Evolutionary conservation across 2,113 vertebrate genomes (phyloP).

Genomic region (Upupa epops): DNA sequence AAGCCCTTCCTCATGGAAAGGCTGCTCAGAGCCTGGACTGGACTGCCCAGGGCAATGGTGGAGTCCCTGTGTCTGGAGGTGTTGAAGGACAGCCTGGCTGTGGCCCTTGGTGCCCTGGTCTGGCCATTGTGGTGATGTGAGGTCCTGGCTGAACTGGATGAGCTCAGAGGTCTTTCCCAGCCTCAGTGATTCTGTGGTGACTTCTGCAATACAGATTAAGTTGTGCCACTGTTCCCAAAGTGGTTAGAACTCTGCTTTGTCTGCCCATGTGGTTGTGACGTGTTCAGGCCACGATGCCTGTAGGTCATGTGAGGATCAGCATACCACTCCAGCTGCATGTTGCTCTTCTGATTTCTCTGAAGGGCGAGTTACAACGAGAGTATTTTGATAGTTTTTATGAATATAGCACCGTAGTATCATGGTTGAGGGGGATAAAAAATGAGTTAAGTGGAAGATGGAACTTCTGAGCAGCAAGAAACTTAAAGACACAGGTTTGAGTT

Average conservation of each 20-base stretch:
- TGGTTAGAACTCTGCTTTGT: constrained; percentile 71
- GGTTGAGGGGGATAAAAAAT: background rate
- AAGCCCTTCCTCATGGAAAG: too few relatives aligned
- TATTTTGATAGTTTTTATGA: background rate
- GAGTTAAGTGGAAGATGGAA: background rate
- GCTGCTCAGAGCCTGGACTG: too few relatives aligned
- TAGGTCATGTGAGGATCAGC: background rate
- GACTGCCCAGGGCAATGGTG: too few relatives aligned
- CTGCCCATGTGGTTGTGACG: constrained; percentile 53
- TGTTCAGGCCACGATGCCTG: background rate
- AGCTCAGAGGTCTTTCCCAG: too few relatives aligned
- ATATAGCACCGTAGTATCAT: constrained; percentile 18
- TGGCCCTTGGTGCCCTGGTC: too few relatives aligned
- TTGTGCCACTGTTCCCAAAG: constrained; percentile 70
- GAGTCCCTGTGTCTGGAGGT: too few relatives aligned
- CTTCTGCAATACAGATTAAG: constrained; percentile 73
- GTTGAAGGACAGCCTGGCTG: too few relatives aligned
- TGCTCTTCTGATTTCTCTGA: background rate
- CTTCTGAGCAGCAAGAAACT: constrained; percentile 6
- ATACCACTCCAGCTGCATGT: background rate
- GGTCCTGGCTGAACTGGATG: too few relatives aligned
- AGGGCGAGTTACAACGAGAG: background rate
- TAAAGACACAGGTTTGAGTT: background rate
- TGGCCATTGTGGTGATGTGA: too few relatives aligned
- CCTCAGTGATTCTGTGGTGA: too few relatives aligned